These are phyloP conservation scores for Ypsolopha scabrella DNA, from an alignment of 2,888 invertebrate species.

Conservation along the genomic window DNA sequence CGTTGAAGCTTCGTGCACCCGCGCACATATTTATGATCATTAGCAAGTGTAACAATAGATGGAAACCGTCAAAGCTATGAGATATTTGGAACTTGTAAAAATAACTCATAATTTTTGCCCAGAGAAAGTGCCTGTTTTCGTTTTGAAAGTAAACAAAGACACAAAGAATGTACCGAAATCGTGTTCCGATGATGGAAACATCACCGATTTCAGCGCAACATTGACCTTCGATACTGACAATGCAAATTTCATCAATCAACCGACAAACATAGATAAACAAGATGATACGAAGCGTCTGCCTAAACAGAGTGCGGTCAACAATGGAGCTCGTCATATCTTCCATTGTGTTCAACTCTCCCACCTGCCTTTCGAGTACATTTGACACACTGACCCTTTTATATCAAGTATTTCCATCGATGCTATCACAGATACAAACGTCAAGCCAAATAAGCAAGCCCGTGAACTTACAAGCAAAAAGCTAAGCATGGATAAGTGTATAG, in stretches of 20 bases:
- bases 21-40: background rate
- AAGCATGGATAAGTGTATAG: background rate
- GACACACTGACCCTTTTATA: slow-evolving; percentile 29
- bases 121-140: background rate
- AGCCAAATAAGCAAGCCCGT: background rate
- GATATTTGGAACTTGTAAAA: background rate
- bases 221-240: background rate
- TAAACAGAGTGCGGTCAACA: background rate
- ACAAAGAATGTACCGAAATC: background rate
- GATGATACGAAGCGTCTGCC: background rate
- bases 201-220: background rate
- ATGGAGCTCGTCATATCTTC: slow-evolving; percentile 1
- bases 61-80: background rate
- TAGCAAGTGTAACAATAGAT: background rate
- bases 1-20: background rate
- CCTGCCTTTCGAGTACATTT: slow-evolving; percentile 42
- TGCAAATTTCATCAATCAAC: slow-evolving; percentile 26
- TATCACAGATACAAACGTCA: background rate
- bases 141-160: background rate
- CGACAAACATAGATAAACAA: slow-evolving; percentile 15
- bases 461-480: background rate
- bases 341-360: slow-evolving; percentile 29
- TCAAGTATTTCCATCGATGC: background rate
- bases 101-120: background rate
- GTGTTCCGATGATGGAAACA: background rate